Evolutionary conservation across 2,888 invertebrate species (phyloP).

Genomic region (Pardosa pseudoannulata): DNA sequence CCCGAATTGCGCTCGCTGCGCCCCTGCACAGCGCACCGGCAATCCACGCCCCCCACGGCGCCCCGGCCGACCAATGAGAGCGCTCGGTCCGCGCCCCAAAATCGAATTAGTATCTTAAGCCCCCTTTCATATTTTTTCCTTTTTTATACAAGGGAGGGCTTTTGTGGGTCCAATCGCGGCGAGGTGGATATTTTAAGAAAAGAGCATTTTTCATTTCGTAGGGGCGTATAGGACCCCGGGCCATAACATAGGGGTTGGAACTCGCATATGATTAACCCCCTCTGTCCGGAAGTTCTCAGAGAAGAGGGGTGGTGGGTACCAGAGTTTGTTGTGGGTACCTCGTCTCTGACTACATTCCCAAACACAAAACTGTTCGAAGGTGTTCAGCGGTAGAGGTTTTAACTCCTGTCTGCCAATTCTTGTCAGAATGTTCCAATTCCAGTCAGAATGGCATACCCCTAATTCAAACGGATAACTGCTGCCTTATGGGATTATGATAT

Average conservation of each 20-base stretch:
- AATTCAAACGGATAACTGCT: too few species aligned
- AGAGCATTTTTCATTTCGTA: conserved; percentile 11
- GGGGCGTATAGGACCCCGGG: conserved; percentile 24
- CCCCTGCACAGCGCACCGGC: conserved; percentile 39
- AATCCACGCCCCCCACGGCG: conserved; percentile 48
- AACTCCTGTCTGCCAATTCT: too few species aligned
- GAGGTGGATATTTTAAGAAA: background rate
- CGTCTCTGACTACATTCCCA: background rate
- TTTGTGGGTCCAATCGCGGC: conserved; percentile 38
- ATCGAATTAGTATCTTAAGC: conserved; percentile 52
- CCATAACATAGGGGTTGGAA: conserved; percentile 14
- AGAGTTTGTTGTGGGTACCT: conserved; percentile 11
- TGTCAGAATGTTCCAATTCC: too few species aligned
- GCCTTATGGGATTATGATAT: too few species aligned
- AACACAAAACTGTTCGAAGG: too few species aligned
- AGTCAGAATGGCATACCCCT: too few species aligned
- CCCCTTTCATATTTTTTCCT: conserved; percentile 46
- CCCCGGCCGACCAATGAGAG: conserved; percentile 46
- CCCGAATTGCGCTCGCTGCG: conserved; percentile 32
- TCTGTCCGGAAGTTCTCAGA: background rate
- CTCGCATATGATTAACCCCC: conserved; percentile 5
- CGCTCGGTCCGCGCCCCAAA: conserved; percentile 43
- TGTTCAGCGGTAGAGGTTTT: too few species aligned
- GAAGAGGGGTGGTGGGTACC: background rate
- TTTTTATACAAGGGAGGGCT: conserved; percentile 34